Percentiles rank a stretch among this genome's conserved stretches.
Evolutionary conservation across 23 tunicate species (phyloP).

Genomic region (Trididemnum miniatum): DNA sequence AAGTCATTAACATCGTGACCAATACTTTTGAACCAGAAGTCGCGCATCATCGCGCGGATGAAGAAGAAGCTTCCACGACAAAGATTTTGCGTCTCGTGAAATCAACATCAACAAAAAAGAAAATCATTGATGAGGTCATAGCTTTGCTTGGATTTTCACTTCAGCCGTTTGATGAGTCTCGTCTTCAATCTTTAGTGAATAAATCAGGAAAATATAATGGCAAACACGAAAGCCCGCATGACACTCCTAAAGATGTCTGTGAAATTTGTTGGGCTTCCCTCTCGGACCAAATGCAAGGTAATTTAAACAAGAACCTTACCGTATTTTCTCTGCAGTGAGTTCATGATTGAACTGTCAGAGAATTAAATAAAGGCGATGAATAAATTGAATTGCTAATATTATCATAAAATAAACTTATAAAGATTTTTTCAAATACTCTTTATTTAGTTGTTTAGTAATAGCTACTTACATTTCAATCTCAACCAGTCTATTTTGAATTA

Average conservation of each 20-base stretch:
- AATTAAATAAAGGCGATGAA: no score
- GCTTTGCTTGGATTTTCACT: slow-evolving; percentile 7
- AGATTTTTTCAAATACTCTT: no score
- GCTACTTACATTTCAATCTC: background rate
- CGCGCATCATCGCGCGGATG: background rate
- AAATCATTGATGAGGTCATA: background rate
- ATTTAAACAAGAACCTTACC: no score
- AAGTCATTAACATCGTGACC: background rate
- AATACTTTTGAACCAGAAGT: background rate
- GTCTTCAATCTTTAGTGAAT: no score
- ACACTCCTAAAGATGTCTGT: slow-evolving; percentile 23
- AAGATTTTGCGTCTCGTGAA: background rate
- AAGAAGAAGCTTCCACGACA: background rate
- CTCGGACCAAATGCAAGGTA: no score
- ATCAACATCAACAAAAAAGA: background rate
- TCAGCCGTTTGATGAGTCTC: background rate
- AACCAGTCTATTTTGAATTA: no score
- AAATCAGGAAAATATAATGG: no score
- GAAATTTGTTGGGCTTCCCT: slow-evolving; percentile 31
- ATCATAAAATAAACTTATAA: no score
- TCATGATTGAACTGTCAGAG: no score
- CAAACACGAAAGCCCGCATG: background rate
- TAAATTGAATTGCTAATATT: no score
- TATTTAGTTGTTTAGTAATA: background rate
- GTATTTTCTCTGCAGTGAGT: no score